Base-by-base conservation (phyloP, 2,797 vertebrate species). In the Paramormyrops hopkinsi region DNA sequence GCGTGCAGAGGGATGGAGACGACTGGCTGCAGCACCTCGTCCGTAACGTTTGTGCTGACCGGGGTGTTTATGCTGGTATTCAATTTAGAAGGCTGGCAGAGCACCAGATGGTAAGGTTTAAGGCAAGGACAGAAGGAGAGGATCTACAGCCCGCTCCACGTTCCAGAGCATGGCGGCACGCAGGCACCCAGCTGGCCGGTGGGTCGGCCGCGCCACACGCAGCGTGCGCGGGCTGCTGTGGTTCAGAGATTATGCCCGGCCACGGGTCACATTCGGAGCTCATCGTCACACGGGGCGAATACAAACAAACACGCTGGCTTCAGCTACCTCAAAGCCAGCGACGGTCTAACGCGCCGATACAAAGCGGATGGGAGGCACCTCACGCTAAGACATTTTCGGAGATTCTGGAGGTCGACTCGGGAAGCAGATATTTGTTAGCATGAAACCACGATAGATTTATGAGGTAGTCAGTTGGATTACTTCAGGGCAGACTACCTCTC, bases 61-160 rank as follows among this genome's bases (percentile, higher is more conserved):
- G 93, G 94, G 93, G 94, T 93, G 93, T 96, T 96, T 92, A 94
- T 92, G 91, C 91, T 93, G 62, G 91, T 94, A 92, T 96, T 95
- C 94, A 95, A 95, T 95, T 96, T 94, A 95, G 94, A 95, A 93
- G 92, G 91, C 92, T 95, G 95, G 95, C 93, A 88, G 50, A 76
- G 92, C 86, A 91, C 95, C 95, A 94, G 93, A 86, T 95, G 95
- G 95, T 96, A 94, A 96, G 94, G 94, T 94, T 90, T 92, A 94
- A 94, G 93, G 91, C 93, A 94, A 92, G 91, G 92, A 92, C 92
- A 93, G 95, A 95, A 91, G 91, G 48, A 84, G 91, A 44, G 90
- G 62, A 89, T 88, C 90, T 89, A 92, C 86, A 91, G 90, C 87
- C 91, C 25, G 53, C n/a, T 84, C 46, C 9, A 4, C 6, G 8